Evolutionary conservation across 2,797 vertebrate genomes (phyloP).

Genomic region (Arrhamphus sclerolepis): DNA sequence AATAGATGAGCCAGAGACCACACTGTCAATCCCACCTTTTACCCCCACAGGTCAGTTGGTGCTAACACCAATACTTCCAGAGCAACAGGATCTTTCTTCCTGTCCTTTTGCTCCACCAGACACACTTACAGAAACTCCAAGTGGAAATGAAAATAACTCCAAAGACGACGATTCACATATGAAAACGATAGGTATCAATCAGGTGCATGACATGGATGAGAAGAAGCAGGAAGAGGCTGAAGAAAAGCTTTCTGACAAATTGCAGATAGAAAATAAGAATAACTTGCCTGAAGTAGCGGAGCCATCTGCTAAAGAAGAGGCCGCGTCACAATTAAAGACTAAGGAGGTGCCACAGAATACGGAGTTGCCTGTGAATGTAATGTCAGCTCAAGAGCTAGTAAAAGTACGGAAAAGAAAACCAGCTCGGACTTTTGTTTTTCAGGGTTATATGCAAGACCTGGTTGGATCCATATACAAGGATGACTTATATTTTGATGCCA

Average conservation of each 20-base stretch:
- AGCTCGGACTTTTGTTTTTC: constrained; percentile 62
- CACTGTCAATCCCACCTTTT: constrained; percentile 27
- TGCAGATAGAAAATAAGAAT: constrained; percentile 10
- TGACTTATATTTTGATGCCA: constrained; percentile 50
- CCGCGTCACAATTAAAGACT: constrained; percentile 20
- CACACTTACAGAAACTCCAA: constrained; percentile 31
- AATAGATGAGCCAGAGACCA: constrained; percentile 34
- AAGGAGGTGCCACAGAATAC: constrained; percentile 42
- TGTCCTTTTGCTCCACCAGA: constrained; percentile 40
- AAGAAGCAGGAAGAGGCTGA: constrained; percentile 19
- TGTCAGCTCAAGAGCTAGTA: constrained; percentile 76
- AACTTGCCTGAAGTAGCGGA: constrained; percentile 20
- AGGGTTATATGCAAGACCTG: constrained; percentile 72
- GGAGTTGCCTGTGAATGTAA: constrained; percentile 60
- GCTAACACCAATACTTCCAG: constrained; percentile 49
- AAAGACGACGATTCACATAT: constrained; percentile 35
- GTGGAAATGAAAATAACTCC: constrained; percentile 28
- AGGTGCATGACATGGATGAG: constrained; percentile 25
- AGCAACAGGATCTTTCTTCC: constrained; percentile 43
- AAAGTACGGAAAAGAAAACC: constrained; percentile 78
- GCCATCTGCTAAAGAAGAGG: constrained; percentile 24
- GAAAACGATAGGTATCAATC: constrained; percentile 29
- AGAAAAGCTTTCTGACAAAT: constrained; percentile 31
- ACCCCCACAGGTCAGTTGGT: constrained; percentile 60
- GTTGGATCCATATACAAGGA: constrained; percentile 51